phyloP scores from a whole-genome alignment of 1,140 invertebrate genomes.

The Halesus radiatus region DNA sequence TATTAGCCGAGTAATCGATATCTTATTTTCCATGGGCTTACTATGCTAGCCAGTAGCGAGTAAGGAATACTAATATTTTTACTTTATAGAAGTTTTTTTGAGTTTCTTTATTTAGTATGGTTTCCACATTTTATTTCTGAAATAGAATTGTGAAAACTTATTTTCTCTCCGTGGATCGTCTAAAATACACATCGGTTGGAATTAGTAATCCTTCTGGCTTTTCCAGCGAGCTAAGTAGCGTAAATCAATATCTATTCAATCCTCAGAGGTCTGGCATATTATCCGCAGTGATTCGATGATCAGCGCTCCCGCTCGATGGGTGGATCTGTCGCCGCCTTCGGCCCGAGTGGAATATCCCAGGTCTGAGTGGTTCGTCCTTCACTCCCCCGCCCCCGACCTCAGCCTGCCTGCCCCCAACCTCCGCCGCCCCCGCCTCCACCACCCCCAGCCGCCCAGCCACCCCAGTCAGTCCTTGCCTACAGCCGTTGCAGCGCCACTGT shows the following conservation, averaged over 20 bases:
- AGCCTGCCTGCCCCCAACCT: no score
- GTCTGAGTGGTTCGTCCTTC: constrained; percentile 41
- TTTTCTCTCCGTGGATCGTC: no score
- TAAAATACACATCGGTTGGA: neutral
- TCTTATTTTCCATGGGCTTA: no score
- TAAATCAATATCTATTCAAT: constrained; percentile 30
- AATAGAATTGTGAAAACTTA: no score
- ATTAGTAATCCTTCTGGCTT: neutral
- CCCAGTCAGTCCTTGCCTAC: neutral
- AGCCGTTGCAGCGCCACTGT: constrained; percentile 38
- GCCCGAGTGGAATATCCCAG: constrained; percentile 31
- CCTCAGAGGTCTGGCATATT: constrained; percentile 25
- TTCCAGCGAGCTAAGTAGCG: neutral
- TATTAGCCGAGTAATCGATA: neutral
- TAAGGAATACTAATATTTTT: no score
- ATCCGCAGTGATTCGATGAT: constrained; percentile 20
- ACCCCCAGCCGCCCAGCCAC: neutral
- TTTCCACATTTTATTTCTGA: no score
- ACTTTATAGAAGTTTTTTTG: no score
- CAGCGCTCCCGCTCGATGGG: constrained; percentile 8
- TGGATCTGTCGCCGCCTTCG: constrained; percentile 31
- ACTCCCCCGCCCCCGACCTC: neutral
- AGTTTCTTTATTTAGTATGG: no score
- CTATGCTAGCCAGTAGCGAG: no score
- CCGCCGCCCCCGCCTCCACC: neutral